phyloP scores from a whole-genome alignment of 2,113 vertebrate genomes.

The Thamnophis sirtalis region DNA sequence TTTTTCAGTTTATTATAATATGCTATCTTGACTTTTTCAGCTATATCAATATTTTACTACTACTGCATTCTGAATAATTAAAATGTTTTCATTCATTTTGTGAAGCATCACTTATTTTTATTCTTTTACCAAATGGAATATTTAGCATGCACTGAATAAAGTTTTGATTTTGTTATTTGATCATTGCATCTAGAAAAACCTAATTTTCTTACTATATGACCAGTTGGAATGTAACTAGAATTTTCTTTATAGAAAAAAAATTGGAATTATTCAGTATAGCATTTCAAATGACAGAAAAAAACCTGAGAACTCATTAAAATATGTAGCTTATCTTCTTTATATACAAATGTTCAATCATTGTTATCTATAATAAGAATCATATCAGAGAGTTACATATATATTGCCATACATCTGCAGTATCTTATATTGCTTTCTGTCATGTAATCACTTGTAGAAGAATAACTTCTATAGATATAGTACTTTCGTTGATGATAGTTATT shows the following conservation, averaged over 20 bases:
- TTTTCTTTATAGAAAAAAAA: neutral
- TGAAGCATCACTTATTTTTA: neutral
- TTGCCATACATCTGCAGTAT: neutral
- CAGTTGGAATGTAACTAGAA: neutral
- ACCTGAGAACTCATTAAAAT: neutral
- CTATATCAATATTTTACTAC: neutral
- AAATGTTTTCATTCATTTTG: neutral
- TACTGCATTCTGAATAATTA: neutral
- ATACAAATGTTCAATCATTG: neutral
- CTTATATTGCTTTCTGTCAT: neutral
- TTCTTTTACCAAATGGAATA: neutral
- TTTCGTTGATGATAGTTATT: neutral
- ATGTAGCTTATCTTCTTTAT: neutral
- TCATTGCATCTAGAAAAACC: neutral
- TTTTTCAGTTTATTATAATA: neutral
- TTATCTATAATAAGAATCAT: neutral
- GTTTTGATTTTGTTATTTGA: neutral
- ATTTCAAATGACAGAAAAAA: neutral
- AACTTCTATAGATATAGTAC: neutral
- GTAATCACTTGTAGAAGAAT: neutral
- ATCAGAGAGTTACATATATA: neutral
- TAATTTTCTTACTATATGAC: neutral
- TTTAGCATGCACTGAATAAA: neutral
- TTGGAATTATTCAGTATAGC: neutral
- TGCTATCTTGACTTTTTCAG: neutral